phyloP scores from a whole-genome alignment of 1,140 invertebrate genomes.

The Philaenus spumarius region DNA sequence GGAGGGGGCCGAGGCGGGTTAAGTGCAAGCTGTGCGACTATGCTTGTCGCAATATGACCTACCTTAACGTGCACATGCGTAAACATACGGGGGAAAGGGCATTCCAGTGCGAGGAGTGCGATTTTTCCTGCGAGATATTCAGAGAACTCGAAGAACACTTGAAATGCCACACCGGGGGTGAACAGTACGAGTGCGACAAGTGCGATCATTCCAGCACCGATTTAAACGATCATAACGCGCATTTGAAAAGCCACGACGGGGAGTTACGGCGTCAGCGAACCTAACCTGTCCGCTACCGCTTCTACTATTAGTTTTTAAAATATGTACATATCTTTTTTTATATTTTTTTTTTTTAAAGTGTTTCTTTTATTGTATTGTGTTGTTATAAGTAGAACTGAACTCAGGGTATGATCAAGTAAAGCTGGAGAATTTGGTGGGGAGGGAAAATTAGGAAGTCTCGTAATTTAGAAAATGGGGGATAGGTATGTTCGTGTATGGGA shows the following conservation, averaged over 20 bases:
- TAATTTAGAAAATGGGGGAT: too few relatives aligned
- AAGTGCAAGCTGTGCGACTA: conserved; percentile 20
- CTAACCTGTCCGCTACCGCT: too few relatives aligned
- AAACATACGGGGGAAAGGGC: conserved; percentile 40
- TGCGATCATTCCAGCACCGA: neutral
- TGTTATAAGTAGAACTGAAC: too few relatives aligned
- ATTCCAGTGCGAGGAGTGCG: conserved; percentile 42
- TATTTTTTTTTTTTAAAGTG: too few relatives aligned
- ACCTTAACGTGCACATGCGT: conserved; percentile 20
- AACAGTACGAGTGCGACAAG: neutral
- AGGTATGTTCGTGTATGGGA: too few relatives aligned
- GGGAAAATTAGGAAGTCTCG: too few relatives aligned
- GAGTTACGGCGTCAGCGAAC: too few relatives aligned
- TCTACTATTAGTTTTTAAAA: too few relatives aligned
- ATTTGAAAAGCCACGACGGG: neutral
- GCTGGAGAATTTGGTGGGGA: too few relatives aligned
- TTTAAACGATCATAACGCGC: neutral
- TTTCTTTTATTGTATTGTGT: too few relatives aligned
- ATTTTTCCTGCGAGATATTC: neutral
- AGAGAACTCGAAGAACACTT: neutral
- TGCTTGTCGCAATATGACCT: conserved; percentile 4
- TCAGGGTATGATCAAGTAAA: too few relatives aligned
- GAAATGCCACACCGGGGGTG: conserved; percentile 47
- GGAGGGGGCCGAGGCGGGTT: conserved; percentile 24
- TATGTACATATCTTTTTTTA: too few relatives aligned